Evolutionary conservation across 37 sponge, comb jelly and placozoan species (phyloP).

Genomic region (Lycopodina hypogea): DNA sequence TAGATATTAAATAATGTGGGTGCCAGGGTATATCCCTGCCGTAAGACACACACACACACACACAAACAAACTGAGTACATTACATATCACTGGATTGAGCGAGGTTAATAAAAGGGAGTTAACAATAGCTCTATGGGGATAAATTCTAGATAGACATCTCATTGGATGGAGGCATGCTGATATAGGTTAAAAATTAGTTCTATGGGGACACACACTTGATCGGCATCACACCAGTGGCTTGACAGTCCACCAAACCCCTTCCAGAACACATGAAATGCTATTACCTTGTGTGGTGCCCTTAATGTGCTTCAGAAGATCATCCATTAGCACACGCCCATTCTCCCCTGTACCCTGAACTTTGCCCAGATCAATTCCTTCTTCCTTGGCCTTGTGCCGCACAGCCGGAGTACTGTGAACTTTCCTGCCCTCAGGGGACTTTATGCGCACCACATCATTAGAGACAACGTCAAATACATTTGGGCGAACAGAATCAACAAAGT

Average conservation of each 20-base stretch:
- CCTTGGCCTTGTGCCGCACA: constrained; percentile 83
- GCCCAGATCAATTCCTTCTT: constrained; percentile 68
- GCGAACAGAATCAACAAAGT: constrained; percentile 18
- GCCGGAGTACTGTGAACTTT: constrained; percentile 86
- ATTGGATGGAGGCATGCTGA: no score
- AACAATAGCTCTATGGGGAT: background rate
- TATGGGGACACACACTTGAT: no score
- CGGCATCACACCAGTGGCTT: no score
- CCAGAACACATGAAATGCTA: background rate
- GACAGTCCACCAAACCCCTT: no score
- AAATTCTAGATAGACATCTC: no score
- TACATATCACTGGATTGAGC: no score
- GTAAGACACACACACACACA: no score
- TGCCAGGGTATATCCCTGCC: no score
- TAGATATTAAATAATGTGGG: no score
- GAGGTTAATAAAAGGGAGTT: no score
- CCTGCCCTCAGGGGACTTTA: background rate
- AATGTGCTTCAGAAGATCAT: constrained; percentile 72
- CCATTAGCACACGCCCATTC: constrained; percentile 89
- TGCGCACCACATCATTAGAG: background rate
- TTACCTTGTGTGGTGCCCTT: background rate
- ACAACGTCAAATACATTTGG: background rate
- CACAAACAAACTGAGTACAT: no score
- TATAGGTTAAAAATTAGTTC: no score
- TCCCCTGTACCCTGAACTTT: constrained; percentile 81